These are phyloP conservation scores for Drosophila auraria DNA, from an alignment of 1,140 invertebrate species.

Conservation along the genomic window DNA sequence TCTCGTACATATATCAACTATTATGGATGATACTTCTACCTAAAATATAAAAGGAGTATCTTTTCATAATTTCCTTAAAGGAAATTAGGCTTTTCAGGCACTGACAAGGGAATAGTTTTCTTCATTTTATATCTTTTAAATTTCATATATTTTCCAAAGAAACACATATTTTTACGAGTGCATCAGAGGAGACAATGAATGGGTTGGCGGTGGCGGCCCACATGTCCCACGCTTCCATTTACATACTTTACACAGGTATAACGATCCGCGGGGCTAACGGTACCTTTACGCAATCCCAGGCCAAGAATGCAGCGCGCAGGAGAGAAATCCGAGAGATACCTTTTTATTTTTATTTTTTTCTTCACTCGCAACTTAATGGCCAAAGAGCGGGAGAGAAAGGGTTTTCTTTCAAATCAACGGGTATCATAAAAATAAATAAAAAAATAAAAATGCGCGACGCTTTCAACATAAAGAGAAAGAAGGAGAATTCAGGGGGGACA, in stretches of 20 bases:
- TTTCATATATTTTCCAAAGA: neutral
- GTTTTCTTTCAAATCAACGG: conserved; percentile 63
- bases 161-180: conserved; percentile 7
- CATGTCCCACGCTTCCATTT: conserved; percentile 80
- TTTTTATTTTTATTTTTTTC: neutral
- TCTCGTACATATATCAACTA: no score
- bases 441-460: conserved; percentile 74
- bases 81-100: neutral
- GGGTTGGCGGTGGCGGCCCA: conserved; percentile 39
- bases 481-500: neutral
- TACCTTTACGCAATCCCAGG: conserved; percentile 76
- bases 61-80: neutral
- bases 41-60: neutral
- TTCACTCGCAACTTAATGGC: conserved; percentile 3
- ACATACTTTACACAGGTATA: conserved; percentile 55
- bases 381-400: conserved; percentile 69
- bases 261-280: conserved; percentile 72
- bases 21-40: neutral
- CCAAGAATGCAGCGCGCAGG: conserved; percentile 58
- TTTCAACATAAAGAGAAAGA: conserved; percentile 74
- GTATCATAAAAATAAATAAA: conserved; percentile 80
- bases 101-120: no score
- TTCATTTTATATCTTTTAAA: accelerated
- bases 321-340: conserved; percentile 52
- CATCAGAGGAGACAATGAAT: conserved; percentile 10